A percentile compares a stretch with the other conserved stretches of the same genome.
Evolutionary conservation across 2,113 vertebrate genomes (phyloP).

Genomic region (Sterna hirundo): DNA sequence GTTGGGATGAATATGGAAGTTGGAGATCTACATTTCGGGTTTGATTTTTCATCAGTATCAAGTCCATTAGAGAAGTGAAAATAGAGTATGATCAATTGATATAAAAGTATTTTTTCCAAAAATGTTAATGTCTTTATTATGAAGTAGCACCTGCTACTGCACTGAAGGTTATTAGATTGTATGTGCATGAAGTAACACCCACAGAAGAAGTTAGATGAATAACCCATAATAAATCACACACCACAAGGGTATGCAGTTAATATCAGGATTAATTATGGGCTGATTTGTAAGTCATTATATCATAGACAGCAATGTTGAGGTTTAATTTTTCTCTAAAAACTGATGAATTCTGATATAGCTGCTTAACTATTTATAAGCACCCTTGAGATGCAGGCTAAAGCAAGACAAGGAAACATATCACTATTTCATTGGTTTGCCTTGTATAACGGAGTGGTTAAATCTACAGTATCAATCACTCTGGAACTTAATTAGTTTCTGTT

Average conservation of each 20-base stretch:
- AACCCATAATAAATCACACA: slow-evolving; percentile 51
- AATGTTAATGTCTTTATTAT: slow-evolving; percentile 7
- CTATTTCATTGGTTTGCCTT: neutral
- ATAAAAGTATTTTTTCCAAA: neutral
- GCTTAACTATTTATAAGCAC: slow-evolving; percentile 55
- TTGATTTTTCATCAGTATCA: neutral
- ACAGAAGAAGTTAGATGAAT: slow-evolving; percentile 33
- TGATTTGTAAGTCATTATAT: slow-evolving; percentile 31
- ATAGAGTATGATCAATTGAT: neutral
- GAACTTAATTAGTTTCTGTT: neutral
- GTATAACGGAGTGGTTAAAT: neutral
- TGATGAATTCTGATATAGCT: slow-evolving; percentile 11
- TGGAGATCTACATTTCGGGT: neutral
- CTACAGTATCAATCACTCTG: neutral
- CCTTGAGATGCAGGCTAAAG: neutral
- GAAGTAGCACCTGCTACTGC: slow-evolving; percentile 22
- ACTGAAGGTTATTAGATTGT: neutral
- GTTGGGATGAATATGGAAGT: neutral
- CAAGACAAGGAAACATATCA: neutral
- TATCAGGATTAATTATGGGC: slow-evolving; percentile 49
- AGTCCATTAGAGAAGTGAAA: slow-evolving; percentile 1
- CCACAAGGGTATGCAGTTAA: neutral
- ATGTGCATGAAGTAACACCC: neutral
- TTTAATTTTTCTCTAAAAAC: slow-evolving; percentile 28
- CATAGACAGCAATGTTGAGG: neutral